Base-by-base conservation (phyloP, 2,797 vertebrate genomes). In the Mormyrus hasselquistii region DNA sequence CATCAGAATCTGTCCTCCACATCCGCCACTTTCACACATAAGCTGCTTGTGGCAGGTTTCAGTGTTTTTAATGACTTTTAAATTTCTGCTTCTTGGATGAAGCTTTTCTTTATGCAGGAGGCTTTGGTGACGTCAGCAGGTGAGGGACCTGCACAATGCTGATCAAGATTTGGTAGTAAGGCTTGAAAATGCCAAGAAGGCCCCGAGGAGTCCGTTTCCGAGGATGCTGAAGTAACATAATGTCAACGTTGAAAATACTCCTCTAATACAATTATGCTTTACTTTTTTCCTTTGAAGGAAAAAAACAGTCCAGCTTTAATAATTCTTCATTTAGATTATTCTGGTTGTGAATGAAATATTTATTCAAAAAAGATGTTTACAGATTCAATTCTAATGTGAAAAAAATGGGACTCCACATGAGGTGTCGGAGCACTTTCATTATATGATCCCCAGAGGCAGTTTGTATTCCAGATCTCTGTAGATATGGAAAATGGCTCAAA, bases 381-480 rank as follows among this genome's bases (percentile, higher is more conserved):
- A 79, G 14, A 44, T 79, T 79, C 38, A 79, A 4, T 79, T 79
- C 19, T n/a, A 79, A 79, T 79, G 73, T 79, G 73, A 79, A 79
- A 79, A 79, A 79, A 79, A 79, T 79, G 73, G 73, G 73, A 19
- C 2, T n/a, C 12, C 38, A 79, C 41, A 9, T 16, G 65, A 38
- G 29, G 29, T 73, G 65, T 16, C 14, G 65, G 12, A 16, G 29
- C 14, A 73, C 65, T 84, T 49, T 49, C 82, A 84, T 25, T 87
- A 41, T 22, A 59, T 34, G 85, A 5, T 29, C 53, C 52, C 49
- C 4, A 41, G 22, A 16, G 52, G 25, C 52, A 86, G 57, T 55
- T 86, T 86, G 47, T 55, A 86, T 55, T 53, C 25, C 50, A 86
- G 47, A 86, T 86, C 49, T 86, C 84, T 50, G 19, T 84, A 84